Conservation (phyloP, 2,113 vertebrate genomes). For the Aythya baeri region DNA sequence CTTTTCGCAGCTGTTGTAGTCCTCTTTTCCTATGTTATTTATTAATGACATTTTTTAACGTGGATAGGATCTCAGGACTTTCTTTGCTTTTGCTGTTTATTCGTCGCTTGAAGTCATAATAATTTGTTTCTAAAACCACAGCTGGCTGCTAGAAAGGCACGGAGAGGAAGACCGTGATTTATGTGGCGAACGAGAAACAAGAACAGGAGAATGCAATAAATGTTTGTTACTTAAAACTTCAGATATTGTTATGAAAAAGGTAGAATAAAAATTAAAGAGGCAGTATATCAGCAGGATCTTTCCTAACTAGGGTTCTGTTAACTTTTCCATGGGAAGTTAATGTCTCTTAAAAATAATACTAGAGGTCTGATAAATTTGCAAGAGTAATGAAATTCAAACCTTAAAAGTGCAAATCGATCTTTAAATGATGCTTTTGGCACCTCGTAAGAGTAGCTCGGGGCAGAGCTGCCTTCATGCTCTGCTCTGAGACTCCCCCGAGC, state of each 20-base stretch:
- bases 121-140: slow-evolving; percentile 56
- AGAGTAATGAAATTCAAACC: slow-evolving; percentile 31
- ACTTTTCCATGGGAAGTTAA: not conserved
- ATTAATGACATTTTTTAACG: slow-evolving; percentile 43
- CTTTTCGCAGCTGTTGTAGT: not conserved
- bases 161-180: slow-evolving; percentile 39
- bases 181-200: slow-evolving; percentile 23
- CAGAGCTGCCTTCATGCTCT: slow-evolving; percentile 8
- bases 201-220: slow-evolving; percentile 32
- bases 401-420: not conserved
- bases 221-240: slow-evolving; percentile 34
- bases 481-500: not conserved
- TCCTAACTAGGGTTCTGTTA: not conserved
- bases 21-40: not conserved
- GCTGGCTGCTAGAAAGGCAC: slow-evolving; percentile 47
- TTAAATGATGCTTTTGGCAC: slow-evolving; percentile 30
- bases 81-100: slow-evolving; percentile 46
- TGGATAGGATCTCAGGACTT: slow-evolving; percentile 17
- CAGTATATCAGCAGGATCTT: slow-evolving; percentile 45
- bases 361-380: slow-evolving; percentile 4
- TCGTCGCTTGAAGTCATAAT: slow-evolving; percentile 41
- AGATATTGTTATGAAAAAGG: slow-evolving; percentile 31
- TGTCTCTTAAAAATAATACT: slow-evolving; percentile 9
- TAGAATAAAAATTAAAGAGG: slow-evolving; percentile 51
- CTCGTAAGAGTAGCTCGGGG: not conserved